These are phyloP conservation scores for Myotis lucifugus DNA, from an alignment of 2,113 vertebrate species.

Conservation along the genomic window DNA sequence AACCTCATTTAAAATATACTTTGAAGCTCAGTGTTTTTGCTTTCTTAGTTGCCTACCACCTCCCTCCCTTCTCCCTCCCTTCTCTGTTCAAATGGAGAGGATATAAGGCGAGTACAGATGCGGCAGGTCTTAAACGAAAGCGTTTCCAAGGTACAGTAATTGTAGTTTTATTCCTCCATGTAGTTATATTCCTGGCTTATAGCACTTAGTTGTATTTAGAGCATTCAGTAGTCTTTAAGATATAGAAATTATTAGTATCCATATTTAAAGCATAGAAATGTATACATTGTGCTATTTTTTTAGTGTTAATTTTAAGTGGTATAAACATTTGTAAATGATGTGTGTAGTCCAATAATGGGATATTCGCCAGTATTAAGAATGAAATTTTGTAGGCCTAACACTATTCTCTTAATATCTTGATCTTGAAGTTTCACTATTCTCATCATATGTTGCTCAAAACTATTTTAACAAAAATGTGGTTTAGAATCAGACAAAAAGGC, in stretches of 20 bases:
- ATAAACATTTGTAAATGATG: not conserved
- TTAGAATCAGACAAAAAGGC: slow-evolving; percentile 41
- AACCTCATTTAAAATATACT: slow-evolving; percentile 84
- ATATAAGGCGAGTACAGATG: slow-evolving; percentile 96
- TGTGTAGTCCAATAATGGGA: not conserved
- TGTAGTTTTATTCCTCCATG: slow-evolving; percentile 74
- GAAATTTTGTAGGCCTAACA: slow-evolving; percentile 6
- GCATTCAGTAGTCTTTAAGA: slow-evolving; percentile 68
- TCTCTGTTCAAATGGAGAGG: slow-evolving; percentile 99
- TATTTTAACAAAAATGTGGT: slow-evolving; percentile 49
- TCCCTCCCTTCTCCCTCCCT: slow-evolving; percentile 98
- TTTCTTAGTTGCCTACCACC: slow-evolving; percentile 98
- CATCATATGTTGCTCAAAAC: not conserved
- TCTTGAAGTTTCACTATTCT: slow-evolving; percentile 1
- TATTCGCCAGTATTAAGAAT: not conserved
- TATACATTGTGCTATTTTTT: slow-evolving; percentile 17
- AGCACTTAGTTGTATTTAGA: slow-evolving; percentile 74
- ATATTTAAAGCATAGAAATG: not conserved
- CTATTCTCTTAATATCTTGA: slow-evolving; percentile 9
- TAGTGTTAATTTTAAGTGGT: not conserved
- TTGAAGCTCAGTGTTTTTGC: slow-evolving; percentile 95
- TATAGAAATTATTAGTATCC: slow-evolving; percentile 54
- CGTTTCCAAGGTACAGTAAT: slow-evolving; percentile 98
- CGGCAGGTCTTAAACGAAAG: slow-evolving; percentile 97
- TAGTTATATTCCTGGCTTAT: slow-evolving; percentile 78